Evolutionary conservation across 2,888 invertebrate genomes (phyloP).

Genomic region (Mythimna ferrago): DNA sequence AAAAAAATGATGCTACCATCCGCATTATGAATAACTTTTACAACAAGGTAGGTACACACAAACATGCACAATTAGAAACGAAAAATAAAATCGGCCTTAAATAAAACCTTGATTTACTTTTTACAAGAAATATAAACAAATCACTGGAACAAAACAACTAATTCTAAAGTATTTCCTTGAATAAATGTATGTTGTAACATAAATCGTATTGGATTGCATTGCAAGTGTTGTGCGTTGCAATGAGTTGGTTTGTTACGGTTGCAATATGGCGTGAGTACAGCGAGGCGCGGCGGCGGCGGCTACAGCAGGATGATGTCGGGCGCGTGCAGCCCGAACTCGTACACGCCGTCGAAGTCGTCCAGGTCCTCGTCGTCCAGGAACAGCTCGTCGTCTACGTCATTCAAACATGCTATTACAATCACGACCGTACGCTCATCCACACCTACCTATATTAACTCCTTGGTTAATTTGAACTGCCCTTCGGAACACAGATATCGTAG

Average conservation of each 20-base stretch:
- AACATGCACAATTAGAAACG: slow-evolving; percentile 57
- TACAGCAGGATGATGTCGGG: slow-evolving; percentile 77
- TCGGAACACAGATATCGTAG: not conserved
- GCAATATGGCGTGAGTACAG: slow-evolving; percentile 49
- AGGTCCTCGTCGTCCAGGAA: slow-evolving; percentile 79
- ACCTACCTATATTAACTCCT: not conserved
- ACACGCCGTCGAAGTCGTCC: slow-evolving; percentile 75
- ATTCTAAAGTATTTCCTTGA: slow-evolving; percentile 65
- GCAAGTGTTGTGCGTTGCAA: slow-evolving; percentile 47
- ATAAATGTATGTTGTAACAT: slow-evolving; percentile 52
- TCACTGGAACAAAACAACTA: slow-evolving; percentile 65
- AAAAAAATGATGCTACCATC: slow-evolving; percentile 56
- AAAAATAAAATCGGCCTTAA: slow-evolving; percentile 58
- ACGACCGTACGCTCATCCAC: not conserved
- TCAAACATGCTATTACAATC: not conserved
- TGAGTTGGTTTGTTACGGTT: slow-evolving; percentile 32
- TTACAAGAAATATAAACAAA: slow-evolving; percentile 66
- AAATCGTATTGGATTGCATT: slow-evolving; percentile 52
- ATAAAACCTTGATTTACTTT: slow-evolving; percentile 62
- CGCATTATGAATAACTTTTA: slow-evolving; percentile 43
- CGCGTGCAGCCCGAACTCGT: slow-evolving; percentile 72
- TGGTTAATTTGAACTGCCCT: not conserved
- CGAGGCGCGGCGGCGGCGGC: slow-evolving; percentile 1
- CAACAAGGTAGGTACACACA: slow-evolving; percentile 50
- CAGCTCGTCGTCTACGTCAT: slow-evolving; percentile 75